Base-by-base conservation (phyloP, 1,140 invertebrate genomes). In the Drosophila ananassae region DNA sequence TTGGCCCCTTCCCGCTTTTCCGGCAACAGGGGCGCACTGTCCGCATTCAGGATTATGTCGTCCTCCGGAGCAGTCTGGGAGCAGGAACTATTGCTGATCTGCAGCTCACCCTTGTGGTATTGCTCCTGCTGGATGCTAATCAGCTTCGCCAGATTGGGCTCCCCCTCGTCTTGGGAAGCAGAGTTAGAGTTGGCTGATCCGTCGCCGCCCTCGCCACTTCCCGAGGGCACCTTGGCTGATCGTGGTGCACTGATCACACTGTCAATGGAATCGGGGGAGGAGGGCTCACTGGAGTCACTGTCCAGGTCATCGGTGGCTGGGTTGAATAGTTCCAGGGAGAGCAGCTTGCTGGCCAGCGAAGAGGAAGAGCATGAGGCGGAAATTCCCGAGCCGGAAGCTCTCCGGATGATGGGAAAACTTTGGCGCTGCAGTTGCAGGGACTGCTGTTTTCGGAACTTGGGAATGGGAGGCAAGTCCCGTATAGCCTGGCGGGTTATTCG, bases 241-340 rank as follows among this genome's bases (percentile, higher is more conserved):
- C 90, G 76, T 1, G 89, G 84, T 2, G 91, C 96, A 80, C 95
- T 97, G 50, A 97, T 96, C 2, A 97, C 96, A 79, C 96, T 97
- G 64, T 96, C 96, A 1, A 96, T 94, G 2, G 97, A 97, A 85
- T 97, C 96, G 2, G 97, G 97, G 0, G 97, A 97, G 0, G 96
- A 97, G 2, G 96, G 95, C 17, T 96, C 96, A 73, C 96, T 96
- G 1, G 96, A 97, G 90, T 98, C 97, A 77, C 96, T 97, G 84
- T 98, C 97, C 91, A 97, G 94, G 80, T 98, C 97, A 90, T 98
- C 97, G 6, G 95, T 97, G 82, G 97, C 97, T 1, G 97, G 97
- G 92, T 98, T 98, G 80, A 97, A 98, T 5, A 98, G 92, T 90
- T 98, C 97, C 53, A 97, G 91, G 2, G 96, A 96, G 57, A 97